Conservation (phyloP, 1,140 invertebrate species). For the Leptonema lineaticorne region DNA sequence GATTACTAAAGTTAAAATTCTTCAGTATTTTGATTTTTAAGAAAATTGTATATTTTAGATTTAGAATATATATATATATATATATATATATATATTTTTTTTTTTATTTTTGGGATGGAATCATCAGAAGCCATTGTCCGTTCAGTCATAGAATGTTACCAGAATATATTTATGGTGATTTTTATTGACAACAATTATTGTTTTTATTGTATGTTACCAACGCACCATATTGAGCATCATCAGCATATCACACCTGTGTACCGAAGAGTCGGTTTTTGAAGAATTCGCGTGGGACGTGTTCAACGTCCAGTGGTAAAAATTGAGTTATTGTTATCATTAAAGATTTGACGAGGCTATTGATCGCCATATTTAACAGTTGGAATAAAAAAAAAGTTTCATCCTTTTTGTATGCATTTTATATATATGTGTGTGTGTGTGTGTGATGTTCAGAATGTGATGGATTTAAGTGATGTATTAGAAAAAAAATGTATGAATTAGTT, state of each 20-base stretch:
- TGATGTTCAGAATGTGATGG: too few species aligned
- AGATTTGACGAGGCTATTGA: constrained; percentile 16
- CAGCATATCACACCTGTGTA: constrained; percentile 7
- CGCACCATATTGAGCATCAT: too few species aligned
- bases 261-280: not conserved
- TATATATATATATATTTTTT: too few species aligned
- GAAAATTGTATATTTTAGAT: too few species aligned
- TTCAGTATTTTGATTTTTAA: too few species aligned
- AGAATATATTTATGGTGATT: not conserved
- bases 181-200: constrained; percentile 17
- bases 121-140: not conserved
- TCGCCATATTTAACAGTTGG: constrained; percentile 8
- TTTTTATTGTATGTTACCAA: not conserved
- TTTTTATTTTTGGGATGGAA: not conserved
- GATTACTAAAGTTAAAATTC: too few species aligned
- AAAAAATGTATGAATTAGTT: too few species aligned
- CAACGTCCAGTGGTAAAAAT: constrained; percentile 14
- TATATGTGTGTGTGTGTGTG: too few species aligned
- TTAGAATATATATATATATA: too few species aligned
- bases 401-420: too few species aligned
- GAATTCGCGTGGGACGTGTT: constrained; percentile 6
- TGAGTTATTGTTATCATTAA: constrained; percentile 19
- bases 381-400: too few species aligned
- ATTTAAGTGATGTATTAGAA: too few species aligned
- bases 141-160: not conserved